Conservation (phyloP, 2,888 invertebrate species). For the Phaonia tiefii region DNA sequence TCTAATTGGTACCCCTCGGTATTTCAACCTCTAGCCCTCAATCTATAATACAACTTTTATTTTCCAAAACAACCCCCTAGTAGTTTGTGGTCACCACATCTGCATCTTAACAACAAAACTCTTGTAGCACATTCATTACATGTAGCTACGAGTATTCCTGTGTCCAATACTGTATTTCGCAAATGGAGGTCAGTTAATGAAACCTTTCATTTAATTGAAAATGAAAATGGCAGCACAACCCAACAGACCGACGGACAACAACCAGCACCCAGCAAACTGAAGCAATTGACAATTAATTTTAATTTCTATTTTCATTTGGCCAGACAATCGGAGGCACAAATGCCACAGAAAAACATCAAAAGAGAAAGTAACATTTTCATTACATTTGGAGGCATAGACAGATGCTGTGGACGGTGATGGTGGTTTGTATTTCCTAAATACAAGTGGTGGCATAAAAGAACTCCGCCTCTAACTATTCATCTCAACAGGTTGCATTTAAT, state of each 20-base stretch:
- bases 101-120: background rate
- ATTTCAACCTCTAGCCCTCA: too few species aligned
- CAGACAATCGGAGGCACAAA: slow-evolving; percentile 6
- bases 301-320: slow-evolving; percentile 48
- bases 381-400: slow-evolving; percentile 10
- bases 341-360: slow-evolving; percentile 13
- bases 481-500: slow-evolving; percentile 32
- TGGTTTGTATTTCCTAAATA: background rate
- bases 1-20: too few species aligned
- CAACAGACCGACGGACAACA: too few species aligned
- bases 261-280: background rate
- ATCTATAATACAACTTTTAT: too few species aligned
- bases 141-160: background rate
- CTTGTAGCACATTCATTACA: background rate
- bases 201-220: slow-evolving; percentile 61
- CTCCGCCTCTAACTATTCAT: slow-evolving; percentile 56
- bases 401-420: background rate
- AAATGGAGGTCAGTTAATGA: slow-evolving; percentile 49
- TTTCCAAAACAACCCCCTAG: background rate
- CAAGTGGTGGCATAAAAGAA: slow-evolving; percentile 26
- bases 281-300: slow-evolving; percentile 59
- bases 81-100: background rate
- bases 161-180: too few species aligned
- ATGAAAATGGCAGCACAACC: slow-evolving; percentile 49
- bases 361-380: slow-evolving; percentile 66